Evolutionary conservation across 2,113 vertebrate species (phyloP).

Genomic region (Scopus umbretta): DNA sequence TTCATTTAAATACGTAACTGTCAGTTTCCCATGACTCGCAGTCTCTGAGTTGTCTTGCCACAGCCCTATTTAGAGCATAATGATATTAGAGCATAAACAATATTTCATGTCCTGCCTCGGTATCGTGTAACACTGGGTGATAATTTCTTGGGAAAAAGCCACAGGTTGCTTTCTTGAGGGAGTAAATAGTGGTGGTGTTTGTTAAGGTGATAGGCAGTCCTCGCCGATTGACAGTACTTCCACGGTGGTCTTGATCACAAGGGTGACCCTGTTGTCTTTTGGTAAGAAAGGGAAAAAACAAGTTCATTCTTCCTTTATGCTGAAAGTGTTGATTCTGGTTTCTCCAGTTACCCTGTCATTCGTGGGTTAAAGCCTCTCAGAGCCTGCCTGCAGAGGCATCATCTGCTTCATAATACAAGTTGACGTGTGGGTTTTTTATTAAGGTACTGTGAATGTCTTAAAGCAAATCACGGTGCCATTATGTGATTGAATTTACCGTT

Average conservation of each 20-base stretch:
- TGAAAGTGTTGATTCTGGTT: not conserved
- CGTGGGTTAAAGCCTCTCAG: not conserved
- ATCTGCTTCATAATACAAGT: not conserved
- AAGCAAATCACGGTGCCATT: not conserved
- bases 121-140: accelerated
- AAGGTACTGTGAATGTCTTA: not conserved
- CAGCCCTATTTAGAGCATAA: not conserved
- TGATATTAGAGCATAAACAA: no score
- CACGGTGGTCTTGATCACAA: not conserved
- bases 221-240: not conserved
- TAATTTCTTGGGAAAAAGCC: not conserved
- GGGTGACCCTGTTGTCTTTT: not conserved
- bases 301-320: not conserved
- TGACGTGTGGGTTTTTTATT: not conserved
- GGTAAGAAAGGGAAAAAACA: not conserved
- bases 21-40: not conserved
- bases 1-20: not conserved
- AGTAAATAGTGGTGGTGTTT: not conserved
- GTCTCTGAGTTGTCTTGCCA: not conserved
- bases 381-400: not conserved
- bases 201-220: not conserved
- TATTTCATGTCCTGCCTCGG: not conserved
- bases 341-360: not conserved
- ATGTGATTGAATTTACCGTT: not conserved
- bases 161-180: not conserved